Conservation (phyloP, 2,797 vertebrate genomes). For the Chelidonichthys spinosus region DNA sequence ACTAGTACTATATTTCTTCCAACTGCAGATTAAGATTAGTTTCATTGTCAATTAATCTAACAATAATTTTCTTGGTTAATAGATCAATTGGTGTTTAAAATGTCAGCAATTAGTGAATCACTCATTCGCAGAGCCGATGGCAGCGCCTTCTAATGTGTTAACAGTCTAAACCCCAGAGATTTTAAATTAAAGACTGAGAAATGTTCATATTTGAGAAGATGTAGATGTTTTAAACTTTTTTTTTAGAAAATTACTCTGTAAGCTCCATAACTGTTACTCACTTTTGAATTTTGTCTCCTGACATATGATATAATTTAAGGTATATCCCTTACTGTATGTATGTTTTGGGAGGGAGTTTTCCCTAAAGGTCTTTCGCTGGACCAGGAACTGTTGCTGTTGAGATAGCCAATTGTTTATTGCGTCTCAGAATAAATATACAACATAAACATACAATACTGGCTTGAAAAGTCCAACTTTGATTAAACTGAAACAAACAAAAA, state of each 20-base stretch:
- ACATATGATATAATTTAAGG: not conserved
- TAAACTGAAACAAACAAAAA: not conserved
- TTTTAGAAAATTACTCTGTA: not conserved
- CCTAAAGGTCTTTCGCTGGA: not conserved
- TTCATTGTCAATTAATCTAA: not conserved
- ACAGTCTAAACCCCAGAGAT: not conserved
- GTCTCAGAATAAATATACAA: no score
- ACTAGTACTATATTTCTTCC: not conserved
- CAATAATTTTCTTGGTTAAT: not conserved
- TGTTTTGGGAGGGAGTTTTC: not conserved
- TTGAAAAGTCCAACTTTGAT: not conserved
- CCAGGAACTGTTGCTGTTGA: not conserved
- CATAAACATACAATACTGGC: not conserved
- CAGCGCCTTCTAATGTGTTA: not conserved
- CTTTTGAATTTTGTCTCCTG: not conserved
- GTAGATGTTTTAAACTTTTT: not conserved
- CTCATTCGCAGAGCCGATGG: not conserved
- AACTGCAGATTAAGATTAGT: not conserved
- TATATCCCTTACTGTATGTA: not conserved
- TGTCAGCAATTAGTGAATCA: not conserved
- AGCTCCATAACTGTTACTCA: not conserved
- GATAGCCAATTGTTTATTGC: not conserved
- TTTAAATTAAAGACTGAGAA: not conserved
- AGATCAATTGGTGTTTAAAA: not conserved
- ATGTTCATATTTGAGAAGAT: not conserved